Evolutionary conservation across 2,888 invertebrate genomes (phyloP).

Genomic region (Caenorhabditis japonica): DNA sequence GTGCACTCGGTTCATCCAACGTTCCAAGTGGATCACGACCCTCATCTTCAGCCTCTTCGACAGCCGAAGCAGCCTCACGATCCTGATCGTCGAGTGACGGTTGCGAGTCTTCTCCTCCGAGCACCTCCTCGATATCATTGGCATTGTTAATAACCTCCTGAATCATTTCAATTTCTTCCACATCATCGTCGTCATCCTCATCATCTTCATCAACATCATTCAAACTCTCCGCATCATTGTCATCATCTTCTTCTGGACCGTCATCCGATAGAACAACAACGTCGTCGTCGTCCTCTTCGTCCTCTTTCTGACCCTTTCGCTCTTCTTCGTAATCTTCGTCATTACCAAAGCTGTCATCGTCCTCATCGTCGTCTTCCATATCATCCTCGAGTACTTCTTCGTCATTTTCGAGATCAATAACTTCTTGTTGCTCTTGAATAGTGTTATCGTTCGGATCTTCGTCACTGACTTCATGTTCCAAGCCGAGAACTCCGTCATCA

Average conservation of each 20-base stretch:
- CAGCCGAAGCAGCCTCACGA: constrained; percentile 63
- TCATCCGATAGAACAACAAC: constrained; percentile 38
- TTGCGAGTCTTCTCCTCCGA: constrained; percentile 59
- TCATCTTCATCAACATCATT: constrained; percentile 47
- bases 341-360: constrained; percentile 45
- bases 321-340: constrained; percentile 31
- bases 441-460: constrained; percentile 51
- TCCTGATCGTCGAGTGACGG: constrained; percentile 59
- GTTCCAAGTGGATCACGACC: constrained; percentile 25
- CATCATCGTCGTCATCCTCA: constrained; percentile 30
- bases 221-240: constrained; percentile 37
- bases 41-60: constrained; percentile 61
- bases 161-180: constrained; percentile 41
- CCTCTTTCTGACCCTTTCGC: not conserved
- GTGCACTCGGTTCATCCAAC: constrained; percentile 43
- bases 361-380: constrained; percentile 40
- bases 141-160: constrained; percentile 33
- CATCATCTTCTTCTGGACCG: constrained; percentile 21
- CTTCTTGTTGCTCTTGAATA: constrained; percentile 10
- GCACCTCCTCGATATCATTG: constrained; percentile 43
- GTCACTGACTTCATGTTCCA: constrained; percentile 53
- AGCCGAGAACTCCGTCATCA: constrained; percentile 36
- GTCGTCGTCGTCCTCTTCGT: constrained; percentile 47
- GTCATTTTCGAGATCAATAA: constrained; percentile 45
- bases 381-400: constrained; percentile 51